Evolutionary conservation across 2,797 vertebrate species (phyloP).

Genomic region (Morus bassanus): DNA sequence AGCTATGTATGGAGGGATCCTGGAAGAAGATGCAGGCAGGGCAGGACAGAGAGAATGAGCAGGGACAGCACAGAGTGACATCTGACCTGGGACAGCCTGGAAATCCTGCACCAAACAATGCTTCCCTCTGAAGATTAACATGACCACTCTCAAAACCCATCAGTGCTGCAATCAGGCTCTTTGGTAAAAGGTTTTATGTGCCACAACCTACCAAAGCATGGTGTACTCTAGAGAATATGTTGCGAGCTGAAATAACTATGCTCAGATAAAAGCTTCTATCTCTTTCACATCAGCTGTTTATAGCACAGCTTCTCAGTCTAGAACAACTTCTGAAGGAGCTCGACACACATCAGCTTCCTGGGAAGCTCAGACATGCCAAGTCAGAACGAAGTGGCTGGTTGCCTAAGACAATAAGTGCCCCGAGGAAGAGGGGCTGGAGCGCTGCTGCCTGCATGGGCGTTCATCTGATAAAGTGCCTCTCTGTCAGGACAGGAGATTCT

Average conservation of each 20-base stretch:
- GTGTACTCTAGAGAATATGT: background rate
- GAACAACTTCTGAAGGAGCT: background rate
- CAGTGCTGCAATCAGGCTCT: background rate
- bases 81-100: background rate
- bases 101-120: background rate
- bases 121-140: background rate
- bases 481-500: constrained; percentile 3
- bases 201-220: background rate
- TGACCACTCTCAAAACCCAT: background rate
- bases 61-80: background rate
- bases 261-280: constrained; percentile 5
- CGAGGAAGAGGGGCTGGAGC: background rate
- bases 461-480: background rate
- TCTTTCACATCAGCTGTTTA: background rate
- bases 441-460: background rate
- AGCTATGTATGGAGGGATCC: background rate
- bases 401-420: background rate
- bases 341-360: background rate
- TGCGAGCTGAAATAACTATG: background rate
- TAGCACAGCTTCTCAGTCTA: background rate
- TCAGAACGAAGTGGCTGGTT: background rate
- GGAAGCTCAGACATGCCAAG: background rate
- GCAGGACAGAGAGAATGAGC: background rate
- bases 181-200: background rate
- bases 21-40: background rate